Percentiles rank a stretch among this genome's conserved stretches.
Evolutionary conservation across 2,888 invertebrate species (phyloP).

Genomic region (Aspidiotus rigidus): DNA sequence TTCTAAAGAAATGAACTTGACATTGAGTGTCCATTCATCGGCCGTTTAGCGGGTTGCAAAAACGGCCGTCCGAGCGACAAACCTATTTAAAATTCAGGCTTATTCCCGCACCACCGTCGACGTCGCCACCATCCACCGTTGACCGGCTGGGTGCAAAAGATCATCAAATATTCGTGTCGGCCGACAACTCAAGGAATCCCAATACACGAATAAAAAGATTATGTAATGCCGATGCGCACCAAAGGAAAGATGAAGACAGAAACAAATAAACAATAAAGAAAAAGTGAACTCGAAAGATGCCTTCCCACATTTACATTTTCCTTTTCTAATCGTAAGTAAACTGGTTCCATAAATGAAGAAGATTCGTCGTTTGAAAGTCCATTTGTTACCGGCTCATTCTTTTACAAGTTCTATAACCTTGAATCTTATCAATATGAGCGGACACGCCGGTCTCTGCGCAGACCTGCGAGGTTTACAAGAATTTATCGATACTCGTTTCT

Average conservation of each 20-base stretch:
- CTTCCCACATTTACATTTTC: conserved; percentile 24
- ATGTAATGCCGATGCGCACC: conserved; percentile 17
- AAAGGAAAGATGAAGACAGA: conserved; percentile 13
- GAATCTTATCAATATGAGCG: conserved; percentile 14
- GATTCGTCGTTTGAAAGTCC: neutral
- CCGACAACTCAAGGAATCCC: conserved; percentile 20
- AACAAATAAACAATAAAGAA: conserved; percentile 19
- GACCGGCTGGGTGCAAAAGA: conserved; percentile 25
- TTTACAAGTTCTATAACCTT: conserved; percentile 11
- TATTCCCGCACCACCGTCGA: neutral
- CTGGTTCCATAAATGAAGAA: conserved; percentile 17
- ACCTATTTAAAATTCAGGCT: conserved; percentile 24
- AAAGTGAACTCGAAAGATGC: conserved; percentile 10
- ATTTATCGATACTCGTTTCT: too few species aligned
- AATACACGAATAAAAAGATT: conserved; percentile 17
- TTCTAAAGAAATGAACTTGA: conserved; percentile 28
- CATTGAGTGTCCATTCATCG: conserved; percentile 14
- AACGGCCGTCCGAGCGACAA: conserved; percentile 21
- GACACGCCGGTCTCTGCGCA: neutral
- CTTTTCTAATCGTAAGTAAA: conserved; percentile 24
- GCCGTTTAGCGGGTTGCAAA: conserved; percentile 28
- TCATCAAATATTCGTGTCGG: conserved; percentile 11
- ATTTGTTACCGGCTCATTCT: neutral
- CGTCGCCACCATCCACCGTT: too few species aligned
- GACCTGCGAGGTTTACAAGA: too few species aligned